Base-by-base conservation (phyloP, 2,113 vertebrate species). In the Myrmophylax atrothorax region DNA sequence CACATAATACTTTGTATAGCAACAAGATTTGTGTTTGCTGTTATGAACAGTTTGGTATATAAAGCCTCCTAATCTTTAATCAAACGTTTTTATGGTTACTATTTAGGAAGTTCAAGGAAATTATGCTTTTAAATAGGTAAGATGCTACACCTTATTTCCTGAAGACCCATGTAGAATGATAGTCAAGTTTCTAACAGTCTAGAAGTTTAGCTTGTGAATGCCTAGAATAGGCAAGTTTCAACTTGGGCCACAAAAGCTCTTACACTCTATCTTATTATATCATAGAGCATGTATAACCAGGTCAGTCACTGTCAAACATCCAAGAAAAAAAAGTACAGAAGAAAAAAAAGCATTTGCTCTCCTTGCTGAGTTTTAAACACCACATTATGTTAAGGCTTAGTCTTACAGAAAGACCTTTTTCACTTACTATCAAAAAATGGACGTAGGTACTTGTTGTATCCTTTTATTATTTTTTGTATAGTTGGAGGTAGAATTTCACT, bases 361-460 rank as follows among this genome's bases (percentile, higher is more conserved):
- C 20, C 49, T 49, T 55, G 33, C 9, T 60, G 24, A 73, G 46
- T 75, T 91, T 89, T 67, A 87, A 18, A 64, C 14, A n/a, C 5
- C 40, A 6, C 38, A 24, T 67, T 59, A 15, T 28, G 12, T 46
- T 83, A 83, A 5, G 6, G 10, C 10, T 66, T 38, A 64, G 12
- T 22, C 31, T 47, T 40, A 50, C 8, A n/a, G 52, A 73, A 80
- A 89, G 8, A 85, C 24, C 4, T 69, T 93, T 93, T 63, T 28
- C 93, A 97, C 99, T 98, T 98, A 99, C 99, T 98, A 70, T 98
- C 98, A 98, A 99, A 99, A 97, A 99, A 99, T 19, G 99, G 99
- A 84, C 99, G 97, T 33, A 99, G 98, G 96, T 99, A 99, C 96
- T 99, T 99, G 98, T 99, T 99, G 97, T 99, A 99, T 91, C 99